Base-by-base conservation (phyloP, 2,797 vertebrate genomes). In the Sebastes matsubarae region DNA sequence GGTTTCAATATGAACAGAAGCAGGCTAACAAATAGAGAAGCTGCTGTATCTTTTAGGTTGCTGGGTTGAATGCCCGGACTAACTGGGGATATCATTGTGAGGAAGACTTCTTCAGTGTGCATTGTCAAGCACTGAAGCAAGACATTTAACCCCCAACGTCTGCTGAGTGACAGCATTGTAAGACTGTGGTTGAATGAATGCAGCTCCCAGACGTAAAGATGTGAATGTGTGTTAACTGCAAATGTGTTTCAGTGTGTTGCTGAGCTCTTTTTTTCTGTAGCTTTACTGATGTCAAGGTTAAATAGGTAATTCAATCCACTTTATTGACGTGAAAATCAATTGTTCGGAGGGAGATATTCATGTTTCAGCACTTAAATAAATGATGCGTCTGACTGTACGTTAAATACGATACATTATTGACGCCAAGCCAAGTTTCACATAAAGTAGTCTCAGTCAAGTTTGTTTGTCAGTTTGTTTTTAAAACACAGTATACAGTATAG, bases 361-460 rank as follows among this genome's bases (percentile, higher is more conserved):
- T 76, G 77, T 89, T 87, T 92, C 88, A 91, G 87, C 82, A 63
- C 84, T 85, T 91, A 70, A 89, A 92, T 88, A 87, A 89, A 87
- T 87, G 55, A 93, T 87, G 80, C 69, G 46, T 86, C 73, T 61
- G 70, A 82, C 75, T 81, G 66, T 52, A 63, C 80, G 68, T 87
- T 79, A 72, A 81, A 90, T 65, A 80, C 3, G 54, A 85, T 75
- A 79, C 76, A 57, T 77, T 69, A 81, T 24, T 87, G 81, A 91
- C 71, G 63, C 46, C 54, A 13, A 60, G 80, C 70, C 79, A 82
- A 73, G 81, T 71, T 75, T 72, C 55, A 74, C 72, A 80, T 52
- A 60, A 76, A 38, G 4, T 11, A 8, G 24, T 69, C 9, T 59
- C 68, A n/a, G 34, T 72, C 9, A 2, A 8, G 71, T 38, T 38